Evolutionary conservation across 2,113 vertebrate species (phyloP).

Genomic region (Coreoperca whiteheadi): DNA sequence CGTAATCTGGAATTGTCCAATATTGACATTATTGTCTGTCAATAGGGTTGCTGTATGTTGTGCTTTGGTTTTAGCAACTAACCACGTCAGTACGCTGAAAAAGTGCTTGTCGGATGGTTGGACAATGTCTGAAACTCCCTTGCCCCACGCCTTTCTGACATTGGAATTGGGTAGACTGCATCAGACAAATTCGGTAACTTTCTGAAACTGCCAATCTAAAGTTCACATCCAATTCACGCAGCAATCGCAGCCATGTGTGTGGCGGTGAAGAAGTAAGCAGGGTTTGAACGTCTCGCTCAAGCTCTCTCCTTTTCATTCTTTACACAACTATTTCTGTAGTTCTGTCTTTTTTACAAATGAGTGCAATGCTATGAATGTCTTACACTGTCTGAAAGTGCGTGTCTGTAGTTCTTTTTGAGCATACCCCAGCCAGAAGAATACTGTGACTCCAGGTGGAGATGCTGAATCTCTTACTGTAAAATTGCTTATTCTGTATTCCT

Average conservation of each 20-base stretch:
- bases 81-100: background rate
- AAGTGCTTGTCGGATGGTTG: background rate
- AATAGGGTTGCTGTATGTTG: background rate
- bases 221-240: background rate
- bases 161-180: background rate
- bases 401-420: background rate
- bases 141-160: background rate
- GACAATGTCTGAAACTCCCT: background rate
- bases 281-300: background rate
- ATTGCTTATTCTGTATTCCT: background rate
- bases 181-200: background rate
- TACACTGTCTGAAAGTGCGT: background rate
- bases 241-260: background rate
- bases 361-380: background rate
- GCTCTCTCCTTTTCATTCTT: background rate
- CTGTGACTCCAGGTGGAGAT: background rate
- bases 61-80: background rate
- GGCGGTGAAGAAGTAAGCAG: background rate
- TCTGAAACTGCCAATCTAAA: background rate
- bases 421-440: no score
- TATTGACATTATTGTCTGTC: background rate
- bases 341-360: background rate
- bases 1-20: background rate
- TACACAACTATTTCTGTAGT: background rate
- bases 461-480: background rate